Evolutionary conservation across 1,140 invertebrate genomes (phyloP), one percentile per base, ranked within the genome.

Genomic region (Neuroterus valhalla): DNA sequence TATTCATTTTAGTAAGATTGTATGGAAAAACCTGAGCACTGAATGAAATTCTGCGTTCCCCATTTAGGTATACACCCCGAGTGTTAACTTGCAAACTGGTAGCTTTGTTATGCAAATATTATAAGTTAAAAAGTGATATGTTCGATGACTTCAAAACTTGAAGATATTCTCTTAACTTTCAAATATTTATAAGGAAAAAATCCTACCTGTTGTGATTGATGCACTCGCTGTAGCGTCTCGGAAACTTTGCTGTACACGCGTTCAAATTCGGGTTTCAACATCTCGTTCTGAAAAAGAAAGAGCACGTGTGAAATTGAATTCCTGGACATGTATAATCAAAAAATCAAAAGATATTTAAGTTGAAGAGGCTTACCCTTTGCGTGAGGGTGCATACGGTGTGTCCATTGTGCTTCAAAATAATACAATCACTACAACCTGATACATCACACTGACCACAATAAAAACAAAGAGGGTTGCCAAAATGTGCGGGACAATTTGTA

Each of bases 401-500:
- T 1, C 76, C 71, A 14, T 79, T 72, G 77, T 91, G 90, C 0
- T 21, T 70, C 1, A 79, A 42, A 19, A 91, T 21, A 23, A 86
- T 76, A 73, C 90, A 91, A 55, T 86, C 80, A 5, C 83, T 80
- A 70, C 90, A 91, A 2, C 72, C 70, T 6, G 78, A 44, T 43
- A 70, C 55, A 19, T 84, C n/a, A 74, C 91, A 91, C 4, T 84
- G 67, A 17, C 78, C 68, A 73, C 90, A 91, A 70, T 78, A 85
- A 78, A 89, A 89, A 17, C 85, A 81, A 15, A 79, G 10, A 67
- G 72, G 17, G 45, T 86, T 50, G 10, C 48, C 26, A 8, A 31
- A 67, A 79, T 83, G 80, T 26, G 70, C 38, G 6, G 50, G 71
- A 77, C 72, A 85, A 46, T 42, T 76, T 44, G 26, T 82, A 68